phyloP scores from a whole-genome alignment of 2,888 invertebrate genomes.

The Eremobia ochroleuca region DNA sequence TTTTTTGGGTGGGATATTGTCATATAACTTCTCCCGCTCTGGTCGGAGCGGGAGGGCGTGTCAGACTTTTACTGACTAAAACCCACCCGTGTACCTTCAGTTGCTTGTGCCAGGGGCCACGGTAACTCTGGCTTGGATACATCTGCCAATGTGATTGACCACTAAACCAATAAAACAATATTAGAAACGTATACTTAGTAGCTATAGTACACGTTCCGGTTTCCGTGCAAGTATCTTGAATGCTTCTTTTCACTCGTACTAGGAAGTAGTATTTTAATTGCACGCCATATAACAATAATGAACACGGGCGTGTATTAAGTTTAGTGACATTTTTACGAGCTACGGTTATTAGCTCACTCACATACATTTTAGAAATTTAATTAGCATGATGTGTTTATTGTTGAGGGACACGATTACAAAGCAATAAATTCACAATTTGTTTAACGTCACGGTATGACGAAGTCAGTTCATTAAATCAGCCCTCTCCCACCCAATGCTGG shows the following conservation, averaged over 20 bases:
- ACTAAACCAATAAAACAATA: constrained; percentile 6
- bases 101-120: too few species aligned
- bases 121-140: constrained; percentile 6
- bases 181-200: constrained; percentile 28
- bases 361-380: constrained; percentile 27
- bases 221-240: constrained; percentile 50
- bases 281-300: constrained; percentile 55
- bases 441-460: not conserved
- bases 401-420: constrained; percentile 2
- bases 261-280: constrained; percentile 50
- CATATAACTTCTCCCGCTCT: too few species aligned
- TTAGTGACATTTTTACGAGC: constrained; percentile 46
- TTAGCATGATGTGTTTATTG: constrained; percentile 26
- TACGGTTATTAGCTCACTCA: constrained; percentile 13
- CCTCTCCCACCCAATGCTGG: not conserved
- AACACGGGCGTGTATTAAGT: constrained; percentile 40
- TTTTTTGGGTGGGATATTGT: too few species aligned
- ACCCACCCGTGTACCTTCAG: too few species aligned
- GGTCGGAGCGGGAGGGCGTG: too few species aligned
- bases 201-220: constrained; percentile 25
- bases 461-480: not conserved
- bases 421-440: not conserved
- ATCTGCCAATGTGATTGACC: not conserved
- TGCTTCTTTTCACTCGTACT: constrained; percentile 34
- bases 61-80: too few species aligned